These are phyloP conservation scores for Conger conger DNA, from an alignment of 2,113 vertebrate genomes.

Conservation along the genomic window DNA sequence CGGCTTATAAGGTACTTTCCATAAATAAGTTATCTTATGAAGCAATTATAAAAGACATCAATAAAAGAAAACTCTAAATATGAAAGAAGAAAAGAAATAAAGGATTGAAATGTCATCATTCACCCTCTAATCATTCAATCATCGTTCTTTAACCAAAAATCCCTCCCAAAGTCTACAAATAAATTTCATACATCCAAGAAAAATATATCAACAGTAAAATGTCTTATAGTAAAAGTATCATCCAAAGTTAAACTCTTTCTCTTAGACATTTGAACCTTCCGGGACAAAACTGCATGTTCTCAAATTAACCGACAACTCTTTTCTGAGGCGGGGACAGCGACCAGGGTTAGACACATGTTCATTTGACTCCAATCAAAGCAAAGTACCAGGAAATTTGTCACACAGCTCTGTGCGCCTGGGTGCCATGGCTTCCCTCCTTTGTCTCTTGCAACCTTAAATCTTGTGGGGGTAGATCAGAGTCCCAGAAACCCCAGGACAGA, in stretches of 20 bases:
- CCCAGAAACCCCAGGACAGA: slow-evolving; percentile 63
- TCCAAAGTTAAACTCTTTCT: neutral
- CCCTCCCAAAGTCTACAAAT: neutral
- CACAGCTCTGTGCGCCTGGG: slow-evolving; percentile 36
- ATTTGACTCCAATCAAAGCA: slow-evolving; percentile 40
- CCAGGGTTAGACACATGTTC: slow-evolving; percentile 1
- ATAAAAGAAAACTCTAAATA: too few relatives aligned
- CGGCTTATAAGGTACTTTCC: too few relatives aligned
- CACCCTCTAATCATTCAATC: too few relatives aligned
- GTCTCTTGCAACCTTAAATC: slow-evolving; percentile 46
- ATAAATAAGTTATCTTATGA: too few relatives aligned
- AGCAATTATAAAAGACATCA: too few relatives aligned
- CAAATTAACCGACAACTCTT: neutral
- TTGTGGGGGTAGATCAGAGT: slow-evolving; percentile 49
- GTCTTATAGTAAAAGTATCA: neutral
- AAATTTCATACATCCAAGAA: neutral
- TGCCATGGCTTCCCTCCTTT: slow-evolving; percentile 42
- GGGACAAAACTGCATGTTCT: neutral
- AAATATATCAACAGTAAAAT: neutral
- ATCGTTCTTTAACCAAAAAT: neutral
- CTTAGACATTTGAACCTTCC: neutral
- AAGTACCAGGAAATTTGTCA: slow-evolving; percentile 40
- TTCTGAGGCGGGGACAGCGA: neutral
- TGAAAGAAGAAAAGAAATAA: too few relatives aligned
- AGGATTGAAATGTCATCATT: too few relatives aligned